phyloP scores from a whole-genome alignment of 1,140 invertebrate species.

The Oedothorax gibbosus region DNA sequence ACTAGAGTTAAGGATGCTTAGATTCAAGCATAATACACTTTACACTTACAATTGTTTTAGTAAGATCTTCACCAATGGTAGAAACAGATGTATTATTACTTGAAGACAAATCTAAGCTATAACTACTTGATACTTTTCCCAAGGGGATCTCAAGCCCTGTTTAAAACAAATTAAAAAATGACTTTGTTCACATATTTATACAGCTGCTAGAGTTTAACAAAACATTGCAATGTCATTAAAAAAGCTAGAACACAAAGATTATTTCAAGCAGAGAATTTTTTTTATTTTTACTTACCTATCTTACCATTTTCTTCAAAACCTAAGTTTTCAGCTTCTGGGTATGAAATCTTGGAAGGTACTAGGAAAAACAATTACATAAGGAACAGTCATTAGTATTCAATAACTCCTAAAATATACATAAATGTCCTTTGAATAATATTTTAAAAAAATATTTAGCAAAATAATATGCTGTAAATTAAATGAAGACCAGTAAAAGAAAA shows the following conservation, averaged over 20 bases:
- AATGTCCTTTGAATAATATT: too few species aligned
- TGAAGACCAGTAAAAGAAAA: too few species aligned
- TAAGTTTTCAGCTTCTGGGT: conserved; percentile 51
- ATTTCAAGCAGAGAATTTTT: not conserved
- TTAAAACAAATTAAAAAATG: conserved; percentile 37
- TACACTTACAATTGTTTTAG: conserved; percentile 43
- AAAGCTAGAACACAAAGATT: not conserved
- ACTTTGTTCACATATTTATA: conserved; percentile 21
- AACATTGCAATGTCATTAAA: not conserved
- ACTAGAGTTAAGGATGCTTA: conserved; percentile 7
- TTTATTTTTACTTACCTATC: not conserved
- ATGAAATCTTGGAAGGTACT: conserved; percentile 52
- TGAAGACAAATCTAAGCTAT: conserved; percentile 42
- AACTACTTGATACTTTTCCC: conserved; percentile 38
- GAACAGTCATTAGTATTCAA: too few species aligned
- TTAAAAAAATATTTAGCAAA: too few species aligned
- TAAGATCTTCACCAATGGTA: conserved; percentile 28
- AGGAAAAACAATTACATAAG: not conserved
- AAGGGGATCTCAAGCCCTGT: conserved; percentile 46
- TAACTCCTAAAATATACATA: too few species aligned
- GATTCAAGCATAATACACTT: not conserved
- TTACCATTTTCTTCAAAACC: conserved; percentile 58
- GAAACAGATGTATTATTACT: conserved; percentile 43
- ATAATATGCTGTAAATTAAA: too few species aligned
- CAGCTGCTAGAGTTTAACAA: not conserved